Conservation (phyloP, 2,888 invertebrate species). For the Smittia aterrima region DNA sequence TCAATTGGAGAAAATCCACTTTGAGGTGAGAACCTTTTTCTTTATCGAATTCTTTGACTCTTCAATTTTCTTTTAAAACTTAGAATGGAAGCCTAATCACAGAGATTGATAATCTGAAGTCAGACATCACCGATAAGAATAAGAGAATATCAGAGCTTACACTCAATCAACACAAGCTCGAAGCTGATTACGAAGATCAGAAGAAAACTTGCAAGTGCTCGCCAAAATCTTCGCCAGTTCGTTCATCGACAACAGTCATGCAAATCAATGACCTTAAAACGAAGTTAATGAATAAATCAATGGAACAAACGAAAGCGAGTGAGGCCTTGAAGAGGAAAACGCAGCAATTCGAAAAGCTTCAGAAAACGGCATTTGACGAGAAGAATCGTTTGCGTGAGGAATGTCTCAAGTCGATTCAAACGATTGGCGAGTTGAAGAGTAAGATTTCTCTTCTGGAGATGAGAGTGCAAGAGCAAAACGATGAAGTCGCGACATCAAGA, state of each 20-base stretch:
- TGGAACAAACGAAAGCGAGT: conserved; percentile 24
- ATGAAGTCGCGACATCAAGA: conserved; percentile 42
- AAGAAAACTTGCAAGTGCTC: conserved; percentile 34
- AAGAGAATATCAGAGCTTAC: conserved; percentile 26
- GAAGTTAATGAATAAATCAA: conserved; percentile 39
- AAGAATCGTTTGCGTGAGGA: conserved; percentile 27
- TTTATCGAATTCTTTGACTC: neutral
- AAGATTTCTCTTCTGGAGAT: conserved; percentile 43
- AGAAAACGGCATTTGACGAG: conserved; percentile 36
- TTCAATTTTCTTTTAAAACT: neutral
- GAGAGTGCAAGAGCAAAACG: conserved; percentile 42
- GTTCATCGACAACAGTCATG: conserved; percentile 29
- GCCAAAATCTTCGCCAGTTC: conserved; percentile 18
- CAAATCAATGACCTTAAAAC: conserved; percentile 37
- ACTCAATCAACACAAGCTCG: conserved; percentile 16
- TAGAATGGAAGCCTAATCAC: conserved; percentile 28
- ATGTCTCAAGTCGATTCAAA: conserved; percentile 31
- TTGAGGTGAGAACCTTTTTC: neutral
- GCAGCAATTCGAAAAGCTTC: conserved; percentile 28
- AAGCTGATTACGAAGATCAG: conserved; percentile 27
- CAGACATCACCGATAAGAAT: conserved; percentile 34
- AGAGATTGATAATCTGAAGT: conserved; percentile 31
- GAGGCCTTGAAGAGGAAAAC: conserved; percentile 36
- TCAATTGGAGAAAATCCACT: conserved; percentile 25
- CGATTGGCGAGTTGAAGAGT: conserved; percentile 42